Evolutionary conservation across 2,113 vertebrate genomes (phyloP), one percentile per base, ranked within the genome.

Genomic region (Salvelinus alpinus): DNA sequence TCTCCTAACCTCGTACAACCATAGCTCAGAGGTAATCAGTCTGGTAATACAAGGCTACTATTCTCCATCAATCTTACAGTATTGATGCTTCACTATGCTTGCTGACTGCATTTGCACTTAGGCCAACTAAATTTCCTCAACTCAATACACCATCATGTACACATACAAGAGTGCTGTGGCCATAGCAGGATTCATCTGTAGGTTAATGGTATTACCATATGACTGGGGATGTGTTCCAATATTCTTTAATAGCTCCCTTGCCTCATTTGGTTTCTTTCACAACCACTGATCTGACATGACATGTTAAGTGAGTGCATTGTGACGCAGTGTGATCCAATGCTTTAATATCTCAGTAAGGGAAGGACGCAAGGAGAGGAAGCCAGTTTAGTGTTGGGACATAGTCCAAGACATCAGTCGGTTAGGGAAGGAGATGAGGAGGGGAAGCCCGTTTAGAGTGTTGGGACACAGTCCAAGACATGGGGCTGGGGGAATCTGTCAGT

Each of bases 391-490:
- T 74, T 80, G 85, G 82, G 82, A 81, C 64, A n/a, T 0, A 38
- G 22, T 83, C 82, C 84, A 90, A 13, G 67, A 65, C 71, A 76
- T 62, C 31, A 34, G 31, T 0, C 5, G 31, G 5, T 34, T 34
- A 6, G 31, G 31, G 31, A 34, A 34, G 31, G 31, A 34, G 31
- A 34, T 48, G 47, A 66, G 64, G 64, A 66, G 64, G n/a, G 69
- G 29, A 48, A 67, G 2, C 81, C 82, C 59, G 64, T 70, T 79
- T 34, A 34, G 57, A 60, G 16, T 60, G 29, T 74, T 80, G 86
- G 84, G 82, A 81, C 70, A n/a, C 1, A 34, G 22, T 83, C 82
- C 84, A 90, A 16, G 67, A 65, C 71, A 76, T 62, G 20, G 18
- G 82, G 78, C 70, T 47, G 67, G 12, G 25, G 7, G 0, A 73